Conservation (phyloP, 2,797 vertebrate species). For the Odontamblyopus lacepedii region DNA sequence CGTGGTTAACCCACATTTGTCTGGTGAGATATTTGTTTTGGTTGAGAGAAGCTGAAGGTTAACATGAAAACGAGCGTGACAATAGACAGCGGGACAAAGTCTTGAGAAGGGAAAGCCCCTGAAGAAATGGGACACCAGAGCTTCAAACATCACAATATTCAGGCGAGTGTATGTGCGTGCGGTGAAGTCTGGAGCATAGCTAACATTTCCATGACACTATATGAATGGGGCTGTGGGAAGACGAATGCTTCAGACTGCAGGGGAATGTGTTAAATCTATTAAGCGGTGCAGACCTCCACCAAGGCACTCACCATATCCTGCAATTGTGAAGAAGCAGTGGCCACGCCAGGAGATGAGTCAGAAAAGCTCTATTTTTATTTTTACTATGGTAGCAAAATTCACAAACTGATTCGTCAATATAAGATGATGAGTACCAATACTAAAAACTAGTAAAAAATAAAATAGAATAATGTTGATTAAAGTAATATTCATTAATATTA, state of each 20-base stretch:
- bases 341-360: not conserved
- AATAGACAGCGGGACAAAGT: conserved; percentile 3
- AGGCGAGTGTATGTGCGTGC: not conserved
- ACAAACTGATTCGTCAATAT: no score
- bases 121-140: not conserved
- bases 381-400: no score
- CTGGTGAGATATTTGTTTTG: not conserved
- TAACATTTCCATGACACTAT: conserved; percentile 22
- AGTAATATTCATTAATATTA: no score
- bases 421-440: no score
- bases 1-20: not conserved
- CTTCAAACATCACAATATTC: not conserved
- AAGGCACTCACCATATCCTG: not conserved
- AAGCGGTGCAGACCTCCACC: not conserved
- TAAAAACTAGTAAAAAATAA: no score
- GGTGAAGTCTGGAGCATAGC: not conserved
- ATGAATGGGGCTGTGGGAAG: conserved; percentile 6
- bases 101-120: conserved; percentile 11
- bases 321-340: not conserved
- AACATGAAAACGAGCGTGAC: not conserved
- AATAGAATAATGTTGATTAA: no score
- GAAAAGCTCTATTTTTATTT: no score
- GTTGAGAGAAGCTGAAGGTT: not conserved
- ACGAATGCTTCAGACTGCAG: not conserved
- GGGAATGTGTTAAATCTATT: conserved; percentile 7